Evolutionary conservation across 2,888 invertebrate species (phyloP).

Genomic region (Drosophila seclusa): DNA sequence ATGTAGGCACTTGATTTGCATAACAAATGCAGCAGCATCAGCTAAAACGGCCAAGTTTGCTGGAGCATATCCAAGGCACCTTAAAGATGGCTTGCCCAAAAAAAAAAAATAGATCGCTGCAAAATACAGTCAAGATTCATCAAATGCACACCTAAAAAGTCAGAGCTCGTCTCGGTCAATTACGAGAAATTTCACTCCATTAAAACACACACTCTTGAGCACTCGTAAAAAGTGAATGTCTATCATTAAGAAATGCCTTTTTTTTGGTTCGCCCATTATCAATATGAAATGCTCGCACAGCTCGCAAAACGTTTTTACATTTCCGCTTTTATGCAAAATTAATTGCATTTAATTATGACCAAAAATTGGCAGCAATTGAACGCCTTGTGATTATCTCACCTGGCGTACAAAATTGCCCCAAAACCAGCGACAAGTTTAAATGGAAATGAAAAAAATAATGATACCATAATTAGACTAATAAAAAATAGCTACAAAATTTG

Average conservation of each 20-base stretch:
- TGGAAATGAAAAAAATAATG: not conserved
- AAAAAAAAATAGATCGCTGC: conserved; percentile 25
- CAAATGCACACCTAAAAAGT: conserved; percentile 69
- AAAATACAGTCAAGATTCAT: conserved; percentile 66
- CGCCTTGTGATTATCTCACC: conserved; percentile 58
- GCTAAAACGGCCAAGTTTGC: conserved; percentile 36
- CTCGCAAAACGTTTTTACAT: conserved; percentile 53
- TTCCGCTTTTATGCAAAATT: conserved; percentile 76
- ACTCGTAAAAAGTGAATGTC: conserved; percentile 76
- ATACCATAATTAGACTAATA: conserved; percentile 5
- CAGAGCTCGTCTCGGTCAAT: conserved; percentile 74
- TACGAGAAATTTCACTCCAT: conserved; percentile 77
- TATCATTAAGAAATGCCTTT: conserved; percentile 69
- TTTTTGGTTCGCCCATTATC: conserved; percentile 24
- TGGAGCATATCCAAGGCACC: conserved; percentile 38
- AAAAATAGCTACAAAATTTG: conserved; percentile 18
- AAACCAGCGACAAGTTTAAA: conserved; percentile 6
- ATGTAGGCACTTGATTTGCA: conserved; percentile 73
- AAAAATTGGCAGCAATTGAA: conserved; percentile 58
- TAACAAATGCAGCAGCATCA: conserved; percentile 69
- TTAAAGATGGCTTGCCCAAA: conserved; percentile 37
- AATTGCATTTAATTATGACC: conserved; percentile 71
- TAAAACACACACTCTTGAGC: conserved; percentile 72
- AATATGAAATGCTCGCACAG: conserved; percentile 47
- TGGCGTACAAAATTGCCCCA: conserved; percentile 24